Base-by-base conservation (phyloP, 2,797 vertebrate genomes). In the Phalloptychus januarius region DNA sequence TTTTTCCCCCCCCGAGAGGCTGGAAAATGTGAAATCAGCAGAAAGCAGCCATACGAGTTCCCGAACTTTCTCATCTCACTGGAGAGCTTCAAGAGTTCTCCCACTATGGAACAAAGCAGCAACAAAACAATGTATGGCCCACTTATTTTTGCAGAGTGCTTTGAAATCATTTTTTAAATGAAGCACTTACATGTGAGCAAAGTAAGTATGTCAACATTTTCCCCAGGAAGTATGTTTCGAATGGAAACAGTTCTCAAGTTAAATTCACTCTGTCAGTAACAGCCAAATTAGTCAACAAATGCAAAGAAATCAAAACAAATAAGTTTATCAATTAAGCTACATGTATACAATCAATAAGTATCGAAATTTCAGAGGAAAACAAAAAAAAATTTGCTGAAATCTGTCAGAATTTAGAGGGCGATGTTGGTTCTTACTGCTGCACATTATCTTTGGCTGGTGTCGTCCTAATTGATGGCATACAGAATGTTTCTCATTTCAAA, bases 111-210 rank as follows among this genome's bases (percentile, higher is more conserved):
- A 77, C 75, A 20, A 36, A 78, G 67, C 44, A 46, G 79, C 50
- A 80, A 79, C 50, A 71, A 83, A 83, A 83, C 80, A 73, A 85
- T 71, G 84, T 38, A 81, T 84, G 82, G 74, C 77, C 74, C 45
- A 52, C 52, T 85, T 71, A 12, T 33, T 87, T 87, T 81, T 80
- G 61, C 82, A 31, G 72, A 80, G 75, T 56, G 79, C 77, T 54
- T 74, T 86, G 75, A 84, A 77, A 80, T 76, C 48, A 36, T 74
- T 75, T 74, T 46, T 80, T 50, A 81, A 88, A 74, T 76, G 7
- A 77, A 52, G 48, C 75, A 72, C 67, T 45, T 52, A 76, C 72
- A 58, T 52, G 67, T 23, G 20, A 12, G 12, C 0, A 2, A n/a
- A 42, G n/a, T 69, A 67, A 40, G 20, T 25, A 25, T 5, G 8